Evolutionary conservation across 2,888 invertebrate species (phyloP).

Genomic region (Dendrolimus houi): DNA sequence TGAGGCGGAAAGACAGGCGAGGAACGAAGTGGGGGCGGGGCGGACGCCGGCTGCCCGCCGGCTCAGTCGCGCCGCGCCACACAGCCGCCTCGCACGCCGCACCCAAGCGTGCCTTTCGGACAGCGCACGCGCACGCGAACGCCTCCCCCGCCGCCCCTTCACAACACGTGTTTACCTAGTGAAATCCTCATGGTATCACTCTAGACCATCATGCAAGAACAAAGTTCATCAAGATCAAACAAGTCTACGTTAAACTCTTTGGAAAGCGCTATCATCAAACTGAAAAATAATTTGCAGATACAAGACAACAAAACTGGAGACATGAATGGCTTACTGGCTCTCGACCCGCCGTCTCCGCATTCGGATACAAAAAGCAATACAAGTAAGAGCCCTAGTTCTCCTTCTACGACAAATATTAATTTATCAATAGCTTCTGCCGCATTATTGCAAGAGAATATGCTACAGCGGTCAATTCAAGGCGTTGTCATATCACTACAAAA

Average conservation of each 20-base stretch:
- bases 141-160: slow-evolving; percentile 45
- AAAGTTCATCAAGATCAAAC: slow-evolving; percentile 62
- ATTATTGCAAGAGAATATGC: slow-evolving; percentile 77
- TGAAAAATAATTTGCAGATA: slow-evolving; percentile 71
- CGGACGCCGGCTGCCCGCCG: slow-evolving; percentile 63
- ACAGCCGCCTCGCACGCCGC: slow-evolving; percentile 66
- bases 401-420: slow-evolving; percentile 51
- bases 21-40: slow-evolving; percentile 63
- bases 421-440: slow-evolving; percentile 78
- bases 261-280: slow-evolving; percentile 72
- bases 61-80: slow-evolving; percentile 70
- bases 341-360: slow-evolving; percentile 51
- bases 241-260: slow-evolving; percentile 67
- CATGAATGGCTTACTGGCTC: slow-evolving; percentile 50
- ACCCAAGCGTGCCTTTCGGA: slow-evolving; percentile 37
- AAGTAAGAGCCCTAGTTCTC: slow-evolving; percentile 62
- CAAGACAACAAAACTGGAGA: slow-evolving; percentile 62
- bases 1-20: slow-evolving; percentile 63
- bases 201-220: slow-evolving; percentile 65
- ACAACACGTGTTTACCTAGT: slow-evolving; percentile 48
- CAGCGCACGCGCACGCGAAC: slow-evolving; percentile 60
- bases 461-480: slow-evolving; percentile 85
- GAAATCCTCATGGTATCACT: slow-evolving; percentile 26
- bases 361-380: slow-evolving; percentile 48
- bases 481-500: slow-evolving; percentile 89